Percentiles rank a stretch among this genome's conserved stretches.
phyloP scores from a whole-genome alignment of 1,140 invertebrate genomes.

The Diprion similis region DNA sequence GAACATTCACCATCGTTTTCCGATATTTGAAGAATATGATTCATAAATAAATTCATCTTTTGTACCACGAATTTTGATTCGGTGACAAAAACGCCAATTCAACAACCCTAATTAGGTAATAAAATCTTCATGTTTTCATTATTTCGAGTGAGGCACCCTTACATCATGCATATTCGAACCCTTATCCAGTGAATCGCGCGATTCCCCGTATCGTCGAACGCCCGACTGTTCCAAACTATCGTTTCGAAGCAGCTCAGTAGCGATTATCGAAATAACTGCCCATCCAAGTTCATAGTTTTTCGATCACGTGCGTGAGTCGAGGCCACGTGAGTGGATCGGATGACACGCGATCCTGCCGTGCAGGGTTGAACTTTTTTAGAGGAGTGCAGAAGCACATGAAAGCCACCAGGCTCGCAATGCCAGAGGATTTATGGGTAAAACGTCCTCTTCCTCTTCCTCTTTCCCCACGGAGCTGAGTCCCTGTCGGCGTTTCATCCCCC shows the following conservation, averaged over 20 bases:
- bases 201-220: background rate
- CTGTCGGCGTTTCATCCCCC: background rate
- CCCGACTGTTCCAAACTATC: background rate
- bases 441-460: background rate
- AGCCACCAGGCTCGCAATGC: constrained; percentile 10
- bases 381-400: constrained; percentile 8
- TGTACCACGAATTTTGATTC: too few species aligned
- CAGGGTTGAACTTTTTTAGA: constrained; percentile 11
- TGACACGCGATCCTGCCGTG: constrained; percentile 15
- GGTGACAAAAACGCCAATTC: too few species aligned
- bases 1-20: too few species aligned
- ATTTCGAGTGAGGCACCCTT: too few species aligned
- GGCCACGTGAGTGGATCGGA: background rate
- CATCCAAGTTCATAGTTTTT: too few species aligned
- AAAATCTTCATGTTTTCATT: too few species aligned
- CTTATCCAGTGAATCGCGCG: too few species aligned
- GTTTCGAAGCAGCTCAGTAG: background rate
- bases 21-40: too few species aligned
- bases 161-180: too few species aligned
- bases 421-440: constrained; percentile 8
- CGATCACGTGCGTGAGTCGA: background rate
- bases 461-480: background rate
- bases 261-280: too few species aligned
- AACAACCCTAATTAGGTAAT: too few species aligned
- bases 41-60: too few species aligned